Evolutionary conservation across 1,140 invertebrate genomes (phyloP), one percentile per base, ranked within the genome.

Genomic region (Prorops nasuta): DNA sequence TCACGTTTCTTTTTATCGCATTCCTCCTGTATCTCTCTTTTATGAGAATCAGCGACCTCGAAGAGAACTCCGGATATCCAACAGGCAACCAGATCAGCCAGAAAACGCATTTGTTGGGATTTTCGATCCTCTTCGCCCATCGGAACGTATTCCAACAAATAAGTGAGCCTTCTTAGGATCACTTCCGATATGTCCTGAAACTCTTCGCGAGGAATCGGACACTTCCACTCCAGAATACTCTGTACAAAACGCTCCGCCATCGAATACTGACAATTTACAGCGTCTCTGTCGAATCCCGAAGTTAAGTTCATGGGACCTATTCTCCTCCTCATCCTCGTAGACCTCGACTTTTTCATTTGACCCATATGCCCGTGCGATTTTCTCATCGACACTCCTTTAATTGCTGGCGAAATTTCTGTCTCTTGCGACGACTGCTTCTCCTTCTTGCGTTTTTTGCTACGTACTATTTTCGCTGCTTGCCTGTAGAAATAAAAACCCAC

Each of bases 241-340:
- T 59, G 65, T 0, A 77, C 66, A 28, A 78, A 78, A 17, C 54
- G 53, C 36, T 70, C 59, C 0, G 74, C 72, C 48, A 76, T 65
- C 7, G 52, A 7, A 20, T 73, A 69, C 28, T 76, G 74, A 37
- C 59, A 69, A 3, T 44, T 44, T 0, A 65, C 60, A 4, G 69
- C 58, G 3, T 69, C 62, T 19, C 21, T 63, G 17, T 66, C 56
- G 6, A 61, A 31, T 2, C 20, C 59, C 43, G 46, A 45, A 6
- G 14, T 66, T 56, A 7, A 60, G 10, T 14, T 12, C 17, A 12
- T 12, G 14, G 8, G 6, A 54, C 41, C 35, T 1, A 15, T 19
- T 8, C 15, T 35, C 1, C 3, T 2, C 0, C 32, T 45, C 34
- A 24, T 20, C 15, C 18, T 34, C 42, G 10, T 14, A 16, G 21